phyloP scores from a whole-genome alignment of 1,140 invertebrate genomes.

The Lucilia sericata region DNA sequence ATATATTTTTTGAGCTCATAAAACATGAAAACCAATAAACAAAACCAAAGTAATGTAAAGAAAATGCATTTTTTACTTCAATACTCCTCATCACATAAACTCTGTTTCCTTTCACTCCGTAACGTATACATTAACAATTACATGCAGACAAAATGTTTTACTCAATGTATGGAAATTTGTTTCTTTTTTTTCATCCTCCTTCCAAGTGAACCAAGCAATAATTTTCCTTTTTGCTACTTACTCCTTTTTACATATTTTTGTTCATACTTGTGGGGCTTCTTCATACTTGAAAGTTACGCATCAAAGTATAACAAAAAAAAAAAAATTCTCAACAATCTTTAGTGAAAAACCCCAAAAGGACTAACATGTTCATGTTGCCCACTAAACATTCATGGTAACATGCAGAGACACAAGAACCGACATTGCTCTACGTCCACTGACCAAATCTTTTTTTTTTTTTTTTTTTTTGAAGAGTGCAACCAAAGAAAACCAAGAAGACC shows the following conservation, averaged over 20 bases:
- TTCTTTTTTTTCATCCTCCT: neutral
- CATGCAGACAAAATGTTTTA: neutral
- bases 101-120: too few species aligned
- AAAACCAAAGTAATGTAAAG: slow-evolving; percentile 29
- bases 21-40: slow-evolving; percentile 27
- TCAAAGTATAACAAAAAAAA: neutral
- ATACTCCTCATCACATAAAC: neutral
- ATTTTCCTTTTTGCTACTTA: neutral
- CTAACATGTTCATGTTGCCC: neutral
- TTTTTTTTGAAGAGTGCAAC: neutral
- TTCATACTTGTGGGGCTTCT: neutral
- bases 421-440: neutral
- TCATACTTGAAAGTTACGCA: slow-evolving; percentile 5
- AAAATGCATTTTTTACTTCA: neutral
- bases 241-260: neutral
- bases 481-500: slow-evolving; percentile 5
- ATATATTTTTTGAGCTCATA: neutral
- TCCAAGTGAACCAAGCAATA: neutral
- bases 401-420: neutral
- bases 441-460: neutral
- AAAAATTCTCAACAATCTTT: slow-evolving; percentile 2
- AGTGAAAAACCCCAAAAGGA: neutral
- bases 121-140: neutral
- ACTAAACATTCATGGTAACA: too few species aligned
- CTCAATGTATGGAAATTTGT: neutral